Base-by-base conservation (phyloP, 1,140 invertebrate species). In the Drosophila murphyi region DNA sequence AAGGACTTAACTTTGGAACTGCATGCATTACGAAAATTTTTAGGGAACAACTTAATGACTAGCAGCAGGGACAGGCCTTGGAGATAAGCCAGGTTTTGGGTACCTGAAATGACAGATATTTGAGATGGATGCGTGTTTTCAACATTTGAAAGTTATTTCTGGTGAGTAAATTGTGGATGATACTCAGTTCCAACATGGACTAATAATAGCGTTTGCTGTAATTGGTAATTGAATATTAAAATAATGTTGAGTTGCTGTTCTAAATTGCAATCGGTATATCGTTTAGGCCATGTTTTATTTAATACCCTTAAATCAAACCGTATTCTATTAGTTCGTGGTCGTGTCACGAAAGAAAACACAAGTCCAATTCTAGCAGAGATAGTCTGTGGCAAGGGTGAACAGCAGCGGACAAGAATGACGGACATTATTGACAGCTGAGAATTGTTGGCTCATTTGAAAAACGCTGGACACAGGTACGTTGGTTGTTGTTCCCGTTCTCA, bases 401-500 rank as follows among this genome's bases (percentile, higher is more conserved):
- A 50, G 31, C 64, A 43, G 47, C 56, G 54, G 61, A 54, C 60
- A 57, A 63, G 48, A 68, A 47, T 59, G 83, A 86, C 72, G 87
- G 78, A 86, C 73, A 90, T 76, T 89, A 89, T 89, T 89, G 85
- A 89, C 85, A 89, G 85, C 80, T 76, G 85, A 90, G 86, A 85
- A 89, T 89, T 90, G 81, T 79, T 75, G 78, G 82, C 76, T 72
- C 65, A 86, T 89, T 86, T 86, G 72, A 77, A 70, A 70, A n/a
- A 89, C 70, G 62, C 78, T 90, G 85, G 80, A 75, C 85, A 88
- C 71, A 73, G 71, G 64, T 73, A 87, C 63, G 57, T 72, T 63
- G 77, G 71, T 78, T 62, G 77, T 68, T 62, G 43, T 8, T 61
- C 51, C 37, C 47, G 48, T 35, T 55, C 52, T 35, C 57, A 50